Base-by-base conservation (phyloP, 2,888 invertebrate species). In the Lymantria dispar region DNA sequence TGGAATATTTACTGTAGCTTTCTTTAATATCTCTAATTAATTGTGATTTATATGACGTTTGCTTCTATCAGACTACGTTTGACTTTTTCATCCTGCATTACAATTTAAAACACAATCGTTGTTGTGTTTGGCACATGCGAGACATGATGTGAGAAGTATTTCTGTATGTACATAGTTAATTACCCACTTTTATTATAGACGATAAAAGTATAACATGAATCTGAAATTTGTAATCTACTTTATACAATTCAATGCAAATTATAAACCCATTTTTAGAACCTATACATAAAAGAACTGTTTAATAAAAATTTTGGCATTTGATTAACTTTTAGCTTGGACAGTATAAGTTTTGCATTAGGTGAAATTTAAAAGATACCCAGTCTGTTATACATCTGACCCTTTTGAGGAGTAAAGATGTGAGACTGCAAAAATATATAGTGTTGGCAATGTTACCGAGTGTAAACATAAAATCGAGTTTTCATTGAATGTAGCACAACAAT, bases 401-500 rank as follows among this genome's bases (percentile, higher is more conserved):
- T 22, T 22, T n/a, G n/a, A 22, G 22, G 22, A 5, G 2, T 22
- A 22, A 22, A 22, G 22, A 22, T 22, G 3, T 22, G 22, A 22
- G 22, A 22, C 22, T 22, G 22, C 5, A 5, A 22, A 22, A 22
- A 22, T 22, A 22, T 5, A 22, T 22, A 22, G 22, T 22, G 22
- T 22, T 22, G 22, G 22, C 10, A 33, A 33, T 33, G 8, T 33
- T 10, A 10, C 33, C 8, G 38, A 38, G 40, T 8, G 40, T 10
- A 14, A 40, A 70, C 60, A 58, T 56, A 70, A 70, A 58, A 70
- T 68, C 66, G 60, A 60, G 62, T 68, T 58, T 61, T 64, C 58
- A 57, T 68, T 67, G 68, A 71, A 76, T 68, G 62, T 75, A 64
- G 70, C 68, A 73, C 61, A 68, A 69, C 66, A 70, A 73, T 64